A percentile compares a stretch with the other conserved stretches of the same genome.
phyloP scores from a whole-genome alignment of 2,113 vertebrate genomes.

The Solenodon paradoxus region DNA sequence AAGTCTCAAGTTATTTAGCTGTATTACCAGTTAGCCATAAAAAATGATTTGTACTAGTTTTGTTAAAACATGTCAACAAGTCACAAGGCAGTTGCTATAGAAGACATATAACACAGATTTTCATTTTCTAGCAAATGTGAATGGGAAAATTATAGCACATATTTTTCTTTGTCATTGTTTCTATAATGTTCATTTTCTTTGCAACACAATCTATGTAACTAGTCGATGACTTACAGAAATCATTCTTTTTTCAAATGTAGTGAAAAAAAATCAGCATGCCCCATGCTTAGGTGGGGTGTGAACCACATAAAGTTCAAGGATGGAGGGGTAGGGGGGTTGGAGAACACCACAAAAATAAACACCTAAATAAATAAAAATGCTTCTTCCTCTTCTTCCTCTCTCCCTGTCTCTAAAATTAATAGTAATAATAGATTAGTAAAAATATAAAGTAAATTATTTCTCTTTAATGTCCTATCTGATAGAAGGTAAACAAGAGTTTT shows the following conservation, averaged over 20 bases:
- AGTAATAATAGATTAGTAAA: background rate
- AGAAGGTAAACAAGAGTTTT: background rate
- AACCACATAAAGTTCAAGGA: too few relatives aligned
- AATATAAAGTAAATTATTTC: background rate
- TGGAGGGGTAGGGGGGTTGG: too few relatives aligned
- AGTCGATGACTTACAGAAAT: background rate
- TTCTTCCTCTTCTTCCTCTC: too few relatives aligned
- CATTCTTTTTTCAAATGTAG: background rate
- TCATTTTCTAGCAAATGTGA: background rate
- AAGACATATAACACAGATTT: background rate
- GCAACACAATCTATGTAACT: background rate
- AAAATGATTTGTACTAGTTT: background rate
- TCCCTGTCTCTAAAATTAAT: too few relatives aligned
- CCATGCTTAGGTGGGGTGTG: too few relatives aligned
- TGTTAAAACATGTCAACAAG: background rate
- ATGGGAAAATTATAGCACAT: background rate
- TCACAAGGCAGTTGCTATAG: background rate
- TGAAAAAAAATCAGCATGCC: too few relatives aligned
- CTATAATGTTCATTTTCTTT: slow-evolving; percentile 1
- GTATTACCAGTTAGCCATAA: background rate
- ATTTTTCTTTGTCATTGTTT: background rate
- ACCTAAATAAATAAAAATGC: too few relatives aligned
- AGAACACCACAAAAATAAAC: too few relatives aligned
- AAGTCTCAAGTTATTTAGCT: background rate
- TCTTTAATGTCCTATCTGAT: background rate